Percentiles rank a stretch among this genome's conserved stretches.
Evolutionary conservation across 2,797 vertebrate species (phyloP).

Genomic region (Florisuga fusca): DNA sequence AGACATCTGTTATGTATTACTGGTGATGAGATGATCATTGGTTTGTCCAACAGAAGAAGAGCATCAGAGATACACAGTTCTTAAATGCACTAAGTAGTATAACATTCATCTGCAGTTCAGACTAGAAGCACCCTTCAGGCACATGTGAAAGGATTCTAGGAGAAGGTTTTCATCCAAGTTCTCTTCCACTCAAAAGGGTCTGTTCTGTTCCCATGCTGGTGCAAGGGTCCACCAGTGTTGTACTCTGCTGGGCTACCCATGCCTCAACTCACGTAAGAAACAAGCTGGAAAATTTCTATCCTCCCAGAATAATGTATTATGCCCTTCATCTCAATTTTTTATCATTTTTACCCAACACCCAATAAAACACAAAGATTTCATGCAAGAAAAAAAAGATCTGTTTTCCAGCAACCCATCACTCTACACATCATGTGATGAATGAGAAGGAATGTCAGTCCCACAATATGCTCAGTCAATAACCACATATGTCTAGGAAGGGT

Average conservation of each 20-base stretch:
- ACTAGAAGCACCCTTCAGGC: background rate
- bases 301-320: rapidly evolving
- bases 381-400: background rate
- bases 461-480: background rate
- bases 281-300: background rate
- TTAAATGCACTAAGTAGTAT: background rate
- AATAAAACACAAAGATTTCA: background rate
- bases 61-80: background rate
- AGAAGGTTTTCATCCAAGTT: background rate
- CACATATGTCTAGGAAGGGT: background rate
- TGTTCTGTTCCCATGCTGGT: rapidly evolving
- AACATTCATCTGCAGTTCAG: background rate
- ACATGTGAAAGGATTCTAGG: background rate
- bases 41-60: background rate
- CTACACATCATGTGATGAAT: background rate
- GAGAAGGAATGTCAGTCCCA: background rate
- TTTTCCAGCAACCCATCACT: background rate
- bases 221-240: background rate
- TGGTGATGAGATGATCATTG: background rate
- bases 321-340: background rate
- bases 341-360: background rate
- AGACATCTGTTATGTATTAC: conserved; percentile 9
- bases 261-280: background rate
- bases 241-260: background rate
- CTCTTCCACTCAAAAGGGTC: background rate